Evolutionary conservation across 2,888 invertebrate species (phyloP), one percentile per base, ranked within the genome.

Genomic region (Harpalus rufipes): DNA sequence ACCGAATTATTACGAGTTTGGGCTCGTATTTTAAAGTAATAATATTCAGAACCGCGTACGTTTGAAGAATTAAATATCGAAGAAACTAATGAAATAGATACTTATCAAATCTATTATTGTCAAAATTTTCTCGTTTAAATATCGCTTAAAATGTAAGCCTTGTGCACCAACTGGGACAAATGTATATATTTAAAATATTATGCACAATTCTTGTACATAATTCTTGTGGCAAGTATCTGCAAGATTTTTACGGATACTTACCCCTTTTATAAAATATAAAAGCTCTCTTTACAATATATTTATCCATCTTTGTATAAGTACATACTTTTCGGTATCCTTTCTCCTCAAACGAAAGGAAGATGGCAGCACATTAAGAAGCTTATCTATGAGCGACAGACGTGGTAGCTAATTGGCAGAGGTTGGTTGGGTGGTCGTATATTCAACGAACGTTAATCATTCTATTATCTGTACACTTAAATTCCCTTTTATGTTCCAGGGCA

Each of bases 361-460:
- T 78, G 78, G 78, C 78, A 78, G 78, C 78, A 76, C 58, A 78
- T 58, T 81, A 81, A 83, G 83, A 74, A 32, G 83, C 83, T 83
- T 83, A 83, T 83, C 83, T 83, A 74, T 72, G 74, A 81, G 56
- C 68, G 81, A 65, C 81, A 68, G 81, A 78, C 16, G 14, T 78
- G n/a, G 56, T 61, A 83, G 74, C 83, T 83, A 83, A 83, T 83
- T 83, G 83, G 83, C 83, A 76, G 83, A 72, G 61, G 58, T 56
- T 74, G 21, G 72, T 78, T 80, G 61, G 80, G 80, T 80, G 80
- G 80, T 80, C 80, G 80, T 18, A 8, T 80, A 80, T 80, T 61
- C 61, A 80, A 61, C 32, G 61, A 80, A 80, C 80, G 80, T 80
- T 80, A 80, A 80, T 80, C 80, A 80, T 80, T 16, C 61, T 80